A percentile compares a stretch with the other conserved stretches of the same genome.
These are phyloP conservation scores for Neelides sp. DNA, from an alignment of 1,140 invertebrate genomes.

Conservation along the genomic window DNA sequence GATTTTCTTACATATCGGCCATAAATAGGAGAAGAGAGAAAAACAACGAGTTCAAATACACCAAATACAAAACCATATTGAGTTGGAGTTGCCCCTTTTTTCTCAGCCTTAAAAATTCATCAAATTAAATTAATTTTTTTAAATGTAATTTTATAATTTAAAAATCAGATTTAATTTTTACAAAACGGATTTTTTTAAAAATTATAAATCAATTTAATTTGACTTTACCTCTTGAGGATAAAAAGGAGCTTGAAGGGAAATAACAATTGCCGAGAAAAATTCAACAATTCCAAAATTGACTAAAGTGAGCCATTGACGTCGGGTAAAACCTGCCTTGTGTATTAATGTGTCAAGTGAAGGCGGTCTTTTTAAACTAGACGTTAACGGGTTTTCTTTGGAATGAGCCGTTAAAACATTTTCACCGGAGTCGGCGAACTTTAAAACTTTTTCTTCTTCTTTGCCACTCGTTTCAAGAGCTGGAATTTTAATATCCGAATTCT, in stretches of 20 bases:
- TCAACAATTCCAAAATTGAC: constrained; percentile 70
- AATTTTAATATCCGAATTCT: too few species aligned
- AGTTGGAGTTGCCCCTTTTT: constrained; percentile 68
- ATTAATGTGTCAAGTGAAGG: too few species aligned
- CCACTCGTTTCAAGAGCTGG: too few species aligned
- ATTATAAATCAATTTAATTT: constrained; percentile 1
- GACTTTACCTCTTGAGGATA: constrained; percentile 41
- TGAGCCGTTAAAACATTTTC: too few species aligned
- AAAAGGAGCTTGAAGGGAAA: constrained; percentile 50
- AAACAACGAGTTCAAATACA: constrained; percentile 78
- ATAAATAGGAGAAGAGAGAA: constrained; percentile 73
- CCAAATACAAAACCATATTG: constrained; percentile 87
- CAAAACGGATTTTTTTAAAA: not conserved
- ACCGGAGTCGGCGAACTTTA: too few species aligned
- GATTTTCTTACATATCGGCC: constrained; percentile 57
- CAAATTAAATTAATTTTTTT: too few species aligned
- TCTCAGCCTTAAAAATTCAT: constrained; percentile 67
- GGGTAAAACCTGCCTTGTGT: too few species aligned
- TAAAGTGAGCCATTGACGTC: constrained; percentile 64
- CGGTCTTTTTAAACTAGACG: too few species aligned
- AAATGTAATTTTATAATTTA: too few species aligned
- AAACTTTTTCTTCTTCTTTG: too few species aligned
- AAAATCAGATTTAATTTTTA: too few species aligned
- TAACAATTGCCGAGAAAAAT: constrained; percentile 81
- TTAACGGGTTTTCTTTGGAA: too few species aligned